Percentiles rank a stretch among this genome's conserved stretches.
Evolutionary conservation across 2,888 invertebrate genomes (phyloP).

Genomic region (Oscheius sp.): DNA sequence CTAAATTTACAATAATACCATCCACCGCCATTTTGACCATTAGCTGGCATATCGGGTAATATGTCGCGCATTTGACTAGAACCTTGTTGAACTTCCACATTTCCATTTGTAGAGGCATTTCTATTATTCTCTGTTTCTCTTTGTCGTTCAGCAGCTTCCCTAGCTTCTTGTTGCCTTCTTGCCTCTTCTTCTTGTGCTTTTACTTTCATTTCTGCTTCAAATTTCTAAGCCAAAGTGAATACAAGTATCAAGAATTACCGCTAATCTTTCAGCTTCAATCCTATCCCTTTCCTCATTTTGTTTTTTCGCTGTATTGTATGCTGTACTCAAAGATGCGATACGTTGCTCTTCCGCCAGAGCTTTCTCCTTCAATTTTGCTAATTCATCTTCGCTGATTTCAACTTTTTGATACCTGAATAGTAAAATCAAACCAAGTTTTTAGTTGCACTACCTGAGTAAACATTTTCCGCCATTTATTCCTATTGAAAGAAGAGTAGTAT

Average conservation of each 20-base stretch:
- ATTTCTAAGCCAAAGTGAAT: conserved; percentile 21
- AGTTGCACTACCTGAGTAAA: conserved; percentile 39
- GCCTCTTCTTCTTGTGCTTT: conserved; percentile 32
- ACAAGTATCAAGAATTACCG: conserved; percentile 14
- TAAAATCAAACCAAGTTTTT: background rate
- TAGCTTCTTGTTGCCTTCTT: conserved; percentile 29
- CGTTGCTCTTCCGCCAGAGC: conserved; percentile 29
- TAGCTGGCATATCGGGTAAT: background rate
- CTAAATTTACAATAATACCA: background rate
- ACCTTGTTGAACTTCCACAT: background rate
- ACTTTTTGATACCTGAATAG: conserved; percentile 33
- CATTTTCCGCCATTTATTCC: conserved; percentile 49
- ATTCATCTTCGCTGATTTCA: conserved; percentile 44
- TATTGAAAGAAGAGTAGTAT: conserved; percentile 42
- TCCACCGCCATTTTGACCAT: background rate
- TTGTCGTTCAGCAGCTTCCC: background rate
- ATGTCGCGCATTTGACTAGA: background rate
- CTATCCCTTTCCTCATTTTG: too few species aligned
- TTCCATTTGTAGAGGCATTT: background rate
- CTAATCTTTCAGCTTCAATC: conserved; percentile 19
- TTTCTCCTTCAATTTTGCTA: conserved; percentile 39
- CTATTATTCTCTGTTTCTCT: conserved; percentile 35
- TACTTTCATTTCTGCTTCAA: conserved; percentile 13
- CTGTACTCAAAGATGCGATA: background rate
- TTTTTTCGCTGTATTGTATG: too few species aligned